A percentile compares a stretch with the other conserved stretches of the same genome.
Conservation (phyloP, 2,888 invertebrate genomes). For the Exocentrus adspersus region DNA sequence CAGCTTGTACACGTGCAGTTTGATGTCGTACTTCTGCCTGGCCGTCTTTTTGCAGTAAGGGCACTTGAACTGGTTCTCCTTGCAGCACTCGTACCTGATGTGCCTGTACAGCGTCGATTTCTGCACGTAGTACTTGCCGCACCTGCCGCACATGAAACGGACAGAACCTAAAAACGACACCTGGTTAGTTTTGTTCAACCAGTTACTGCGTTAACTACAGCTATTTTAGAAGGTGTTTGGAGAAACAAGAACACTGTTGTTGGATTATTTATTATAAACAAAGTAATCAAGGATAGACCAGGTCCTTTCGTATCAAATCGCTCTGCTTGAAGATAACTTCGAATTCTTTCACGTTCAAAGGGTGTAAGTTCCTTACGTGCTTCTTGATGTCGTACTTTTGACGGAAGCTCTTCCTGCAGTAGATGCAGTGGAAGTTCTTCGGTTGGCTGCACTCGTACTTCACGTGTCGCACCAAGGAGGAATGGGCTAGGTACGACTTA, state of each 20-base stretch:
- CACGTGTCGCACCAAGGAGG: constrained; percentile 8
- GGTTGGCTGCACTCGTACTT: constrained; percentile 17
- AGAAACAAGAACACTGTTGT: too few species aligned
- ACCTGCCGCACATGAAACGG: constrained; percentile 32
- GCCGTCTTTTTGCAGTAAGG: constrained; percentile 35
- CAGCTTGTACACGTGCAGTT: constrained; percentile 51
- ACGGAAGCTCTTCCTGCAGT: constrained; percentile 21
- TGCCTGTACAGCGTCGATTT: constrained; percentile 47
- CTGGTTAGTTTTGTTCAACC: not conserved
- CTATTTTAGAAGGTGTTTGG: too few species aligned
- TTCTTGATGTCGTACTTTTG: constrained; percentile 29
- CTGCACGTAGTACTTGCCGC: constrained; percentile 45
- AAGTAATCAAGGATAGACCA: not conserved
- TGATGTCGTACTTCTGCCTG: constrained; percentile 54
- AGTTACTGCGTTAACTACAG: too few species aligned
- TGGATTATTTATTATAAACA: too few species aligned
- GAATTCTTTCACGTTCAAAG: constrained; percentile 23
- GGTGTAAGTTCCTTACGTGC: constrained; percentile 26
- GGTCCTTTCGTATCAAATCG: constrained; percentile 5
- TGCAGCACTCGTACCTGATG: constrained; percentile 49
- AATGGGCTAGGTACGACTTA: constrained; percentile 22
- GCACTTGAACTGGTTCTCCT: constrained; percentile 38
- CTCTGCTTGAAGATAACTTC: constrained; percentile 18
- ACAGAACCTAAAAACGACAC: constrained; percentile 50
- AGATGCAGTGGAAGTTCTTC: constrained; percentile 27